These are phyloP conservation scores for Neolamprologus modestus DNA, from an alignment of 2,113 vertebrate species.

Conservation along the genomic window DNA sequence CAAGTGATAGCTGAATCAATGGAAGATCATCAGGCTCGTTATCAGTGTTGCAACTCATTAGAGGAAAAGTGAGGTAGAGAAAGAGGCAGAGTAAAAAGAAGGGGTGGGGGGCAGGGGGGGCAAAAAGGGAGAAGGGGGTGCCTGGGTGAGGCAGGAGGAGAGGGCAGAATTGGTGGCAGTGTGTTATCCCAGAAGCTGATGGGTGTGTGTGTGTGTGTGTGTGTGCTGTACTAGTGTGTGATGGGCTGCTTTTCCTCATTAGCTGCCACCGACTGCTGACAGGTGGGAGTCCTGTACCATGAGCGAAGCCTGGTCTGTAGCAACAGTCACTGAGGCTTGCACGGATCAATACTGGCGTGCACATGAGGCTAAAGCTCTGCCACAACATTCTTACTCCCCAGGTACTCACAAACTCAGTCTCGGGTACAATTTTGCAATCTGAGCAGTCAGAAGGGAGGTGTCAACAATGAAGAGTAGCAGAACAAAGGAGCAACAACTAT, in stretches of 20 bases:
- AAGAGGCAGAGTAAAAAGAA: constrained; percentile 81
- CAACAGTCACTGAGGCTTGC: constrained; percentile 55
- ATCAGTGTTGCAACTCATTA: constrained; percentile 99
- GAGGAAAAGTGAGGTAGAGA: constrained; percentile 97
- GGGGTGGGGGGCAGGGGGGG: constrained; percentile 78
- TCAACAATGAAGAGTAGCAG: neutral
- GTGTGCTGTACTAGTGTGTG: neutral
- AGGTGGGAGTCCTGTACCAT: constrained; percentile 6
- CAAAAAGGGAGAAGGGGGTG: constrained; percentile 79
- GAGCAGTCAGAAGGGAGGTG: neutral
- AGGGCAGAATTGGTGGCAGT: constrained; percentile 35
- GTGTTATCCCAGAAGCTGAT: neutral
- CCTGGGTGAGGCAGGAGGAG: constrained; percentile 49
- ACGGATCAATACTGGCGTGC: constrained; percentile 46
- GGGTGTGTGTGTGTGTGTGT: neutral
- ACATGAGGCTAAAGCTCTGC: constrained; percentile 55
- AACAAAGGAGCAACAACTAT: neutral
- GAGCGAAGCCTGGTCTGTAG: constrained; percentile 42
- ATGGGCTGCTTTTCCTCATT: constrained; percentile 1
- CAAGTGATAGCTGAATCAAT: constrained; percentile 99
- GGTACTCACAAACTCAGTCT: neutral
- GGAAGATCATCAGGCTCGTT: constrained; percentile 99
- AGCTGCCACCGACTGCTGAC: constrained; percentile 25
- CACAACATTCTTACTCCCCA: constrained; percentile 29
- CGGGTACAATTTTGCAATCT: neutral